Base-by-base conservation (phyloP, 2,888 invertebrate genomes). In the Drosophila meridionalis region DNA sequence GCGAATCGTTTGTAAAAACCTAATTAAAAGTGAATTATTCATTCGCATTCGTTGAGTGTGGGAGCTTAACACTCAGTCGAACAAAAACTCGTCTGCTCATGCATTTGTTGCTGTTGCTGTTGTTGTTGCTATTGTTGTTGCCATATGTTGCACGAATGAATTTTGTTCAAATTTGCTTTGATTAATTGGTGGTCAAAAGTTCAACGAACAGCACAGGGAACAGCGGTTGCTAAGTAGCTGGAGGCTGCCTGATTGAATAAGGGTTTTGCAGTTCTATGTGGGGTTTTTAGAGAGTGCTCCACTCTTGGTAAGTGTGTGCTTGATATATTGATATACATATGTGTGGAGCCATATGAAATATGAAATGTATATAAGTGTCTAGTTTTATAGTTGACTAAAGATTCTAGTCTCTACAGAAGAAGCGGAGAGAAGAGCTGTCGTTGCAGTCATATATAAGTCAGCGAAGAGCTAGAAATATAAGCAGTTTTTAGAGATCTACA, bases 11-110 rank as follows among this genome's bases (percentile, higher is more conserved):
- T 72, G 80, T 77, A 82, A 83, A 84, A 84, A 89, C 86, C 89
- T 89, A 89, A 90, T 89, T 89, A 89, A 90, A 89, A 83, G 85
- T 84, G 78, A 89, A 89, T 89, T 89, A 89, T 90, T 90, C 89
- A 90, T 89, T 87, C 76, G 75, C 60, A 82, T 84, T 76, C 69
- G 67, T 60, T 71, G 53, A 74, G 74, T 69, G 60, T 63, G 74
- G 76, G 63, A 61, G 69, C 71, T 68, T 71, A 73, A 70, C 76
- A 70, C 69, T 60, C 74, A 69, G 60, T 63, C 72, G 28, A 43
- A 76, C 87, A 87, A 85, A 87, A 82, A 85, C 73, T 78, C 73
- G 85, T 80, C 87, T 85, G 76, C 56, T 57, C 32, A 42, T 64
- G 57, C 58, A 26, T 26, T 62, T 59, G 67, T 72, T 80, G 61